Evolutionary conservation across 2,888 invertebrate genomes (phyloP).

Genomic region (Ophion costatus): DNA sequence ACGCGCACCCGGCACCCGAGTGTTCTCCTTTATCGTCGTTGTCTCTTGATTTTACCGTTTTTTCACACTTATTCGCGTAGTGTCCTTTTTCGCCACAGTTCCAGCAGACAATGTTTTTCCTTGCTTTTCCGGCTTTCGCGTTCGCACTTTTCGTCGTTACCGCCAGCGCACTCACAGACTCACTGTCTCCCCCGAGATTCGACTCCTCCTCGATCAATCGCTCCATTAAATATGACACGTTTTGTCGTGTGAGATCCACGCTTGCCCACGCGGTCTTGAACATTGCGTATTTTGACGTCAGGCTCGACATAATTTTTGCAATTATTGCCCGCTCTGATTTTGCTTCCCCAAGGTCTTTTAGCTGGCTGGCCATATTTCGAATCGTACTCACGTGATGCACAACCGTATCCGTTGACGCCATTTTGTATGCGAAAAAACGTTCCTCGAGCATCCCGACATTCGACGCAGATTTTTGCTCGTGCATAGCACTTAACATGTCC

Average conservation of each 20-base stretch:
- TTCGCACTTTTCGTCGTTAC: conserved; percentile 19
- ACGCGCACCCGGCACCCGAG: conserved; percentile 23
- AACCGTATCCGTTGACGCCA: conserved; percentile 65
- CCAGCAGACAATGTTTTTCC: conserved; percentile 43
- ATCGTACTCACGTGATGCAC: conserved; percentile 72
- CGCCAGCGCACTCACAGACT: conserved; percentile 43
- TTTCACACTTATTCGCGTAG: conserved; percentile 45
- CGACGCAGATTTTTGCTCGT: conserved; percentile 69
- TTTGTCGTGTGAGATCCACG: conserved; percentile 41
- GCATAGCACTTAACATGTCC: conserved; percentile 64
- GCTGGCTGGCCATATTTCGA: conserved; percentile 67
- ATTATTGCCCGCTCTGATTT: conserved; percentile 48
- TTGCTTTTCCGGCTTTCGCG: neutral
- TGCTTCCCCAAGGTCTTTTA: conserved; percentile 44
- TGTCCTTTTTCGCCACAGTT: conserved; percentile 47
- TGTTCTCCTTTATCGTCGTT: neutral
- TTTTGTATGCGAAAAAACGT: conserved; percentile 45
- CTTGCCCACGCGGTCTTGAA: conserved; percentile 55
- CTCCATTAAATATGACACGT: conserved; percentile 39
- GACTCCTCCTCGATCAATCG: conserved; percentile 55
- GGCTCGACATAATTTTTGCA: conserved; percentile 53
- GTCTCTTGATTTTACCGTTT: neutral
- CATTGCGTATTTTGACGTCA: conserved; percentile 36
- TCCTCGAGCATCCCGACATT: conserved; percentile 41
- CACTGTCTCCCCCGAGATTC: conserved; percentile 29